A percentile compares a stretch with the other conserved stretches of the same genome.
These are phyloP conservation scores for Nycticryphes semicollaris DNA, from an alignment of 2,113 vertebrate species.

Conservation along the genomic window DNA sequence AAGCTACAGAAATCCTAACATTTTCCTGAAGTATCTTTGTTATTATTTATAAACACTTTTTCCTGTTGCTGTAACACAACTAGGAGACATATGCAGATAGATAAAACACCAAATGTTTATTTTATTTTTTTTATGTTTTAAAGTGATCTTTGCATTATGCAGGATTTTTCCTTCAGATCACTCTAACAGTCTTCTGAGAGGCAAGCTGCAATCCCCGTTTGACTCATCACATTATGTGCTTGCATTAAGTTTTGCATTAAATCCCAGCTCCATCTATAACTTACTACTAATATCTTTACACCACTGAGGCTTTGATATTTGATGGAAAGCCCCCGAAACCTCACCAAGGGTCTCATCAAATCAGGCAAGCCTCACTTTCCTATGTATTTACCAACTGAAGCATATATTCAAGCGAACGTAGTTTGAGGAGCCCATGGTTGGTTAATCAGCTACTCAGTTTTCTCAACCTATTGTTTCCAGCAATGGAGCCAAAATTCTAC, in stretches of 20 bases:
- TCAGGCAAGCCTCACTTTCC: conserved; percentile 61
- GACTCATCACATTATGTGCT: conserved; percentile 54
- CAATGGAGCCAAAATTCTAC: conserved; percentile 19
- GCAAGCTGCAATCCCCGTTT: conserved; percentile 42
- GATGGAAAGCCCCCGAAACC: conserved; percentile 57
- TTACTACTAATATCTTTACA: conserved; percentile 67
- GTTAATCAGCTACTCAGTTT: conserved; percentile 57
- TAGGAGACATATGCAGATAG: conserved; percentile 53
- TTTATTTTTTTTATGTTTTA: conserved; percentile 29
- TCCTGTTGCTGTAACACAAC: conserved; percentile 65
- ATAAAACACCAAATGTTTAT: conserved; percentile 67
- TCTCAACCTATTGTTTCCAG: conserved; percentile 50
- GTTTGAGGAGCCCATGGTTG: conserved; percentile 35
- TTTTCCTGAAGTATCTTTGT: conserved; percentile 62
- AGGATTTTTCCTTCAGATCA: conserved; percentile 37
- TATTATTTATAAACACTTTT: conserved; percentile 71
- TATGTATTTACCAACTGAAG: conserved; percentile 70
- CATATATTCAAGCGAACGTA: conserved; percentile 55
- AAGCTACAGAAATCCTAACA: conserved; percentile 35
- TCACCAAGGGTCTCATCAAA: conserved; percentile 69
- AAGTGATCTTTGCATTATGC: conserved; percentile 50
- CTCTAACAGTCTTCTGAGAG: neutral
- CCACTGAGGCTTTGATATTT: conserved; percentile 60
- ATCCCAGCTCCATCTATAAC: conserved; percentile 55
- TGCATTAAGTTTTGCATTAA: conserved; percentile 57